Conservation (phyloP, 2,888 invertebrate species). For the Ptychoptera contaminata region DNA sequence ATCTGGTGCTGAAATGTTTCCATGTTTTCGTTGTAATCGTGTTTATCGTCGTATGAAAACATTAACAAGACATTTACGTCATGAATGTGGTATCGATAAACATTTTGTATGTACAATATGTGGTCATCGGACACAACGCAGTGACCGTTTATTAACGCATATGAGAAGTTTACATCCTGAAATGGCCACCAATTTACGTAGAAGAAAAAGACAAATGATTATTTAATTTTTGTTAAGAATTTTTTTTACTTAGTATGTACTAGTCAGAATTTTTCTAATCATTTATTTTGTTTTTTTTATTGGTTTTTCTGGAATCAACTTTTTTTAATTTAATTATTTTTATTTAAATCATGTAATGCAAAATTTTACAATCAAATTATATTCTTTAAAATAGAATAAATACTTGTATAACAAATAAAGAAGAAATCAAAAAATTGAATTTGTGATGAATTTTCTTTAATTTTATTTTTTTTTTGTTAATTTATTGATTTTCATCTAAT, state of each 20-base stretch:
- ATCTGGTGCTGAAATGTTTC: conserved; percentile 19
- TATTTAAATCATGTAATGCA: too few relatives aligned
- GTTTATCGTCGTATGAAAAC: conserved; percentile 38
- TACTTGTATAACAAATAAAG: too few relatives aligned
- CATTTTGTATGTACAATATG: conserved; percentile 36
- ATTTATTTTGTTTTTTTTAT: not conserved
- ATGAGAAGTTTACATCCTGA: conserved; percentile 33
- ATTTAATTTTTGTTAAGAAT: not conserved
- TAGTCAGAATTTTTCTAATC: not conserved
- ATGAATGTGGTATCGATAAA: conserved; percentile 38
- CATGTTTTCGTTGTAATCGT: conserved; percentile 34
- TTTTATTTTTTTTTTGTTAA: too few relatives aligned
- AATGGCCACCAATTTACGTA: conserved; percentile 18
- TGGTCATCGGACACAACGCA: conserved; percentile 35
- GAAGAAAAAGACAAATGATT: not conserved
- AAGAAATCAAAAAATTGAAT: too few relatives aligned
- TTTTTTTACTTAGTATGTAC: not conserved
- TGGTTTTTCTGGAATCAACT: too few relatives aligned
- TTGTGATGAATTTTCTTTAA: too few relatives aligned
- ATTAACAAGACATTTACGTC: conserved; percentile 35
- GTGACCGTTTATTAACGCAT: conserved; percentile 37
- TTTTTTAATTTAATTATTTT: too few relatives aligned
- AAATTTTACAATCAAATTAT: too few relatives aligned
- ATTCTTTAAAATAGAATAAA: too few relatives aligned
- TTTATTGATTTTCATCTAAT: too few relatives aligned